Conservation (phyloP, 2,797 vertebrate species). For the Philypnodon macrostomus region DNA sequence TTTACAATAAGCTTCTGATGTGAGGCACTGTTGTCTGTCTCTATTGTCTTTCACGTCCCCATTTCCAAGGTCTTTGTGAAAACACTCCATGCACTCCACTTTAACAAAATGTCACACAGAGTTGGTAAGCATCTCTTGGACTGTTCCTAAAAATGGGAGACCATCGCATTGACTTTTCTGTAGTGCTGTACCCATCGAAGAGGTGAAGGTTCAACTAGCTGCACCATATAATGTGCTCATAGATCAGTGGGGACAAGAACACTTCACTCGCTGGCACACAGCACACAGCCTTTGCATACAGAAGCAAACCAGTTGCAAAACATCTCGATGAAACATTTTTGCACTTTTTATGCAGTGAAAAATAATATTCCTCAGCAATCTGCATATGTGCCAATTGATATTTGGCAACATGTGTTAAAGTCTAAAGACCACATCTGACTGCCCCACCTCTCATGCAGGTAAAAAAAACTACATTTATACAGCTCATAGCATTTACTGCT, state of each 20-base stretch:
- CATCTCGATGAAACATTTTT: background rate
- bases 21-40: background rate
- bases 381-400: too few relatives aligned
- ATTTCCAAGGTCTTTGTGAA: constrained; percentile 2
- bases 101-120: constrained; percentile 32
- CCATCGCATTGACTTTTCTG: constrained; percentile 51
- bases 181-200: constrained; percentile 34
- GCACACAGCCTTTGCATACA: constrained; percentile 2
- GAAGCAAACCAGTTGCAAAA: background rate
- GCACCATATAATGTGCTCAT: constrained; percentile 14
- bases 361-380: too few relatives aligned
- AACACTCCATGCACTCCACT: constrained; percentile 14
- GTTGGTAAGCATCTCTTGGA: constrained; percentile 23
- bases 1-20: too few relatives aligned
- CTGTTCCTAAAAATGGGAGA: constrained; percentile 34
- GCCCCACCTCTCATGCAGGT: too few relatives aligned
- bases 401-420: too few relatives aligned
- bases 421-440: too few relatives aligned
- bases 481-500: too few relatives aligned
- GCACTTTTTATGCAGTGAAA: too few relatives aligned
- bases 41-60: too few relatives aligned
- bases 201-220: constrained; percentile 45
- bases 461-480: too few relatives aligned
- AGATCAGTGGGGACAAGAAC: constrained; percentile 30
- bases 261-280: constrained; percentile 23